Evolutionary conservation across 64 coral and sea anemone genomes (phyloP), one percentile per base, ranked within the genome.

Genomic region (Stylophora pistillata): DNA sequence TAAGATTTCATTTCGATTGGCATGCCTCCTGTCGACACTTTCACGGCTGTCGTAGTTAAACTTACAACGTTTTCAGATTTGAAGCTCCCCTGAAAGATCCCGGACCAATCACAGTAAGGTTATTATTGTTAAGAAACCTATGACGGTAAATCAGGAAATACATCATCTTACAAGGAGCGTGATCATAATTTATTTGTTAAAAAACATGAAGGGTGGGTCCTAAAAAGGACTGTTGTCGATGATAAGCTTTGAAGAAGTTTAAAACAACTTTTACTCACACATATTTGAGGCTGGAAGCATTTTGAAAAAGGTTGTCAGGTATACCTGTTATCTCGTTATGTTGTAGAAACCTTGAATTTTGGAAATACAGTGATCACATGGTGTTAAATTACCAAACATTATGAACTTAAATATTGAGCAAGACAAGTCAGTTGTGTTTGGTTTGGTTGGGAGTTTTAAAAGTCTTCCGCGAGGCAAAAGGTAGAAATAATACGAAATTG

Each of bases 11-110:
- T 53, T 75, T 47, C n/a, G n/a, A n/a, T n/a, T 47, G 37, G 3
- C 7, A 47, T 47, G 37, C 37, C 37, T 47, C 7, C 3, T 47
- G 37, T 7, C 37, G 37, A 47, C 37, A 47, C 7, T 4, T 47
- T 47, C 7, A 47, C 37, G 3, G 37, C 7, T 47, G 0, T 47
- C 7, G 37, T 47, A 86, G 30, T n/a, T 18, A 18, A 58, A 41
- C 88, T 74, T 72, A 90, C 88, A 90, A 11, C 5, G 72, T 90
- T 37, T 90, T 78, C 53, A 90, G 69, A 12, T 63, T 79, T 83
- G 23, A 27, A 0, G 88, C 88, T 5, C 88, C 88, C 33, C 61
- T 74, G 12, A 90, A 79, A 12, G 78, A 60, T 9, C 73, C 23
- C 72, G 76, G 15, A 10, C 78, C 69, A 73, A 90, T 90, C 0